Base-by-base conservation (phyloP, 2,888 invertebrate genomes). In the Ypsolopha scabrella region DNA sequence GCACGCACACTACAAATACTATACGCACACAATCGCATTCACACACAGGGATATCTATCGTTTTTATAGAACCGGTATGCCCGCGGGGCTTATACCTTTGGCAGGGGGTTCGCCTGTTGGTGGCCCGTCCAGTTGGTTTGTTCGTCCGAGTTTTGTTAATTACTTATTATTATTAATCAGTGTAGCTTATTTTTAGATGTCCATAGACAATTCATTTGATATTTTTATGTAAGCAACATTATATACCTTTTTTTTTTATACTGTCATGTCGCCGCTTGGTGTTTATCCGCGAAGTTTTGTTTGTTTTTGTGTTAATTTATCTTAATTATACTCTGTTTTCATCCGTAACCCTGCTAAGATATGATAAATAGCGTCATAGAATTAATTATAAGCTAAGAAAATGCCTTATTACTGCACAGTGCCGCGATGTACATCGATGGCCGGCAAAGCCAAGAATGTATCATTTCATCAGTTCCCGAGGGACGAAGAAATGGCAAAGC, bases 401-500 rank as follows among this genome's bases (percentile, higher is more conserved):
- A 87, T 87, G 87, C 85, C 85, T 72, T 87, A 87, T 73, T 87
- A 87, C 71, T 87, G 87, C 62, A 87, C 87, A 10, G 87, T 87
- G 58, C 87, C 87, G 57, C 87, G 85, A 70, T 87, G 87, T 67
- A 87, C 87, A 50, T 87, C 87, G 54, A 75, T 87, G 58, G 87
- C 87, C 77, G 87, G 87, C 72, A 87, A 85, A 70, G 82, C 87
- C 65, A 87, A 87, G 66, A 87, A 87, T 62, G 87, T 87, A 64
- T 83, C 83, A 61, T 87, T 87, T 63, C 87, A 87, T 65, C 77
- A 80, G 57, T 87, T 87, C 60, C 87, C 87, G 13, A 74, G 82
- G 57, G 85, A 87, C 58, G 56, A 49, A 41, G 58, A 60, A 36
- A 75, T 87, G 77, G 83, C 82, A 53, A 71, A 79, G 55, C 80